Percentiles rank a stretch among this genome's conserved stretches.
These are phyloP conservation scores for Eupithecia centaureata DNA, from an alignment of 2,888 invertebrate genomes.

Conservation along the genomic window DNA sequence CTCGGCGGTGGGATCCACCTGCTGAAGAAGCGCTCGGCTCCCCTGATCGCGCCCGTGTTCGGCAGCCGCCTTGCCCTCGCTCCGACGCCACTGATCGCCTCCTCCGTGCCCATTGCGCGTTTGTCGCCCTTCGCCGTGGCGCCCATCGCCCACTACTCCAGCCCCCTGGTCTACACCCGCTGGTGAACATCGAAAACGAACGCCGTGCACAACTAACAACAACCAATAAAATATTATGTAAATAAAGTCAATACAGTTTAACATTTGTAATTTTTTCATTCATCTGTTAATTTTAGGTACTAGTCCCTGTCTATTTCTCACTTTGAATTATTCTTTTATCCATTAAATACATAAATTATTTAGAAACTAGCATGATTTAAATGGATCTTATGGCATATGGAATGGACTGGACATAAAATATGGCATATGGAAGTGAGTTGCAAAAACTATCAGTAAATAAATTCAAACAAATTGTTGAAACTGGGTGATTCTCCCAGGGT, in stretches of 20 bases:
- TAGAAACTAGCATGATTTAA: too few species aligned
- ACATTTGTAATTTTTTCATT: not conserved
- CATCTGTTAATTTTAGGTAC: not conserved
- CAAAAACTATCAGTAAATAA: too few species aligned
- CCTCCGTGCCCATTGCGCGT: conserved; percentile 43
- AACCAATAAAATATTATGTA: conserved; percentile 22
- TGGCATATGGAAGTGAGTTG: too few species aligned
- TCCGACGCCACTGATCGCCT: conserved; percentile 39
- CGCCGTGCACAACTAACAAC: conserved; percentile 14
- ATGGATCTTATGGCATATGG: too few species aligned
- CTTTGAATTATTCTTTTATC: too few species aligned
- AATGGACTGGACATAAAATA: too few species aligned
- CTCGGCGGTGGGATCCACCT: conserved; percentile 53
- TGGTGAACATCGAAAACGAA: conserved; percentile 43
- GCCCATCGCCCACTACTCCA: conserved; percentile 41
- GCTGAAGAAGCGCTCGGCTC: conserved; percentile 66
- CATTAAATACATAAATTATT: too few species aligned
- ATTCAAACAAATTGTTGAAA: too few species aligned
- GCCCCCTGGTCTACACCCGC: conserved; percentile 49
- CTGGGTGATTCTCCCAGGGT: too few species aligned
- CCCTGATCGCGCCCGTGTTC: conserved; percentile 47
- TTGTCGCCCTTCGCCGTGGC: conserved; percentile 36
- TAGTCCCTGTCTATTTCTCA: too few species aligned
- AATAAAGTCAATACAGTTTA: conserved; percentile 23
- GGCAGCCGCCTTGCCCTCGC: conserved; percentile 40